Evolutionary conservation across 2,113 vertebrate species (phyloP).

Genomic region (Chloroceryle aenea): DNA sequence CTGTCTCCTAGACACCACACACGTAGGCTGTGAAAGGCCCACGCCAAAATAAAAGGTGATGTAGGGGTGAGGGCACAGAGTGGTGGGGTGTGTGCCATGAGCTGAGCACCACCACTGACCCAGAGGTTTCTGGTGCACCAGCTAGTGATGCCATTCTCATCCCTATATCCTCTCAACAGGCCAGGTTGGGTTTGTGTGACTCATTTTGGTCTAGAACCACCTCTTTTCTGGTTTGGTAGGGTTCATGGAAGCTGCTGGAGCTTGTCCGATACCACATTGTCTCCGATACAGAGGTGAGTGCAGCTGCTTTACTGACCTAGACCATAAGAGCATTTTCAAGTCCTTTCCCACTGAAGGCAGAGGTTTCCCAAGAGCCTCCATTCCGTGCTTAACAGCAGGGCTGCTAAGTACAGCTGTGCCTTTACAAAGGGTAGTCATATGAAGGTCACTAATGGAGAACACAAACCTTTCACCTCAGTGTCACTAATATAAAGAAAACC

Average conservation of each 20-base stretch:
- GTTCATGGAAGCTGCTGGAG: conserved; percentile 86
- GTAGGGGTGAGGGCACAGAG: background rate
- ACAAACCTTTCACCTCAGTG: background rate
- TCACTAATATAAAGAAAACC: background rate
- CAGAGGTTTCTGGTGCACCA: background rate
- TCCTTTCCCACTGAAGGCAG: background rate
- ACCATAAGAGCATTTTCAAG: background rate
- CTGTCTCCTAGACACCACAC: background rate
- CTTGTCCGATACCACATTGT: conserved; percentile 88
- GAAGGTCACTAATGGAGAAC: background rate
- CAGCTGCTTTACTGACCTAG: background rate
- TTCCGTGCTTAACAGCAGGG: background rate
- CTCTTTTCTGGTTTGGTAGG: conserved; percentile 74
- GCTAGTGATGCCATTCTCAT: background rate
- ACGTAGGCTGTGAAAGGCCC: background rate
- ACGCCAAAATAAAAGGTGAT: background rate
- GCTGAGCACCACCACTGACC: background rate
- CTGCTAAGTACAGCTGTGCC: background rate
- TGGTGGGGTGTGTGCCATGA: fast-evolving
- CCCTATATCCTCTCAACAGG: no score
- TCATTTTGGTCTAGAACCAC: background rate
- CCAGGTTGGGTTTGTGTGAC: background rate
- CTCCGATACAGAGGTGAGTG: conserved; percentile 74
- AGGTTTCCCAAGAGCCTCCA: background rate
- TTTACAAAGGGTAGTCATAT: background rate